A percentile compares a stretch with the other conserved stretches of the same genome.
Evolutionary conservation across 2,888 invertebrate genomes (phyloP).

Genomic region (Lepetodrilus schrolli): DNA sequence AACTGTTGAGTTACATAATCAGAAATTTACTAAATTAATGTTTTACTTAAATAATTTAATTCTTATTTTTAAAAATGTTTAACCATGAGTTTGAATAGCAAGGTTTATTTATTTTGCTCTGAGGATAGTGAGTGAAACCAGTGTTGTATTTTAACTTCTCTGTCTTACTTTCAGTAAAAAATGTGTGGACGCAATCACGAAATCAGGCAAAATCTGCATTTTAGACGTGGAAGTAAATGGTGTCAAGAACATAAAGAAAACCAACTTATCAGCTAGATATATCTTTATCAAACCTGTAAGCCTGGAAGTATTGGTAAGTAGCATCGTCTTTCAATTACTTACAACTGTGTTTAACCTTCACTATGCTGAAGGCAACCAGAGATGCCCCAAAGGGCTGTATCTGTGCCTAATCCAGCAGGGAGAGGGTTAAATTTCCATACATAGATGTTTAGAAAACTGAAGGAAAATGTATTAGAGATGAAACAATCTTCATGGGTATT

Average conservation of each 20-base stretch:
- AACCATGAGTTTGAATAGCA: background rate
- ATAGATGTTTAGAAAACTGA: too few species aligned
- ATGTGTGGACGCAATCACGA: conserved; percentile 87
- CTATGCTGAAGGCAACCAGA: too few species aligned
- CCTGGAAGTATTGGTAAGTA: conserved; percentile 81
- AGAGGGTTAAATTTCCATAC: too few species aligned
- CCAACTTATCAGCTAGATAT: conserved; percentile 87
- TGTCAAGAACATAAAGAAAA: conserved; percentile 88
- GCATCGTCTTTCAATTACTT: too few species aligned
- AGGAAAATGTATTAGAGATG: too few species aligned
- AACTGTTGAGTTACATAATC: too few species aligned
- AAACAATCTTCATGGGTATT: too few species aligned
- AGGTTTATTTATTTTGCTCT: background rate
- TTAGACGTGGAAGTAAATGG: conserved; percentile 97
- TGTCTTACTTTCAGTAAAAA: conserved; percentile 81
- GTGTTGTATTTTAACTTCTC: background rate
- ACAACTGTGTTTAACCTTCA: too few species aligned
- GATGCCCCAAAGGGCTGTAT: too few species aligned
- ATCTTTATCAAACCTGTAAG: conserved; percentile 96
- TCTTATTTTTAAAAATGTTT: background rate
- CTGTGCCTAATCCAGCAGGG: too few species aligned
- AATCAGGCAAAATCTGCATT: conserved; percentile 90
- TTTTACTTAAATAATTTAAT: background rate
- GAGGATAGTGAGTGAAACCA: background rate
- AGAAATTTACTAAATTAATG: background rate